phyloP scores from a whole-genome alignment of 2,888 invertebrate genomes.

The Deroplatys truncata region DNA sequence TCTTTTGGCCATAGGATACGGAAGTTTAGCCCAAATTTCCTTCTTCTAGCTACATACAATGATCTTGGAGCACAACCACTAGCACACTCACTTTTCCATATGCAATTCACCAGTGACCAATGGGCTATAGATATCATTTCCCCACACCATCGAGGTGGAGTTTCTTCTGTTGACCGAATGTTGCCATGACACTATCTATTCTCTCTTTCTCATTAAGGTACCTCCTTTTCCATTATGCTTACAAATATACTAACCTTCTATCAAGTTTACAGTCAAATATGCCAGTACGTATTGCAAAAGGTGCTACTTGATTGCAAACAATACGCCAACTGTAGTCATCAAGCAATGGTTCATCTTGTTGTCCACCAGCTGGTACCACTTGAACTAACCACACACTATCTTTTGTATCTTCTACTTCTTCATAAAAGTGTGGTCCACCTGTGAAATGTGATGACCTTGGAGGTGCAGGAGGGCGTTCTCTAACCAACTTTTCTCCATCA shows the following conservation, averaged over 20 bases:
- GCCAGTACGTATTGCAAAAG: constrained; percentile 48
- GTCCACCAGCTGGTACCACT: constrained; percentile 39
- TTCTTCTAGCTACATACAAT: no score
- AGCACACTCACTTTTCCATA: no score
- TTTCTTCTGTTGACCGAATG: no score
- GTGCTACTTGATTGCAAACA: constrained; percentile 43
- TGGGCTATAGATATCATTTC: no score
- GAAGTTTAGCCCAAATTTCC: no score
- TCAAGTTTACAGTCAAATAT: constrained; percentile 48
- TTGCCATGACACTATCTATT: no score
- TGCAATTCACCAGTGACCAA: no score
- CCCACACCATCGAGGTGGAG: no score
- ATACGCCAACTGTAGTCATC: constrained; percentile 43
- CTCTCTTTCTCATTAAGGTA: no score
- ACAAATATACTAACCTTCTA: constrained; percentile 38
- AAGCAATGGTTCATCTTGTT: constrained; percentile 36
- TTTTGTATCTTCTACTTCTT: constrained; percentile 50
- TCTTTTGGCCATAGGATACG: no score
- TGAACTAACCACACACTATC: constrained; percentile 53
- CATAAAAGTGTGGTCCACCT: constrained; percentile 37
- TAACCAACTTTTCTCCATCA: constrained; percentile 4
- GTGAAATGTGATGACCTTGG: constrained; percentile 35
- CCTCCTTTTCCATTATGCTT: no score
- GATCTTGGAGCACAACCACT: no score
- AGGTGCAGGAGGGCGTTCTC: constrained; percentile 18